Percentiles rank a stretch among this genome's conserved stretches.
phyloP scores from a whole-genome alignment of 2,888 invertebrate genomes.

The Nephrocerus scutellatus region DNA sequence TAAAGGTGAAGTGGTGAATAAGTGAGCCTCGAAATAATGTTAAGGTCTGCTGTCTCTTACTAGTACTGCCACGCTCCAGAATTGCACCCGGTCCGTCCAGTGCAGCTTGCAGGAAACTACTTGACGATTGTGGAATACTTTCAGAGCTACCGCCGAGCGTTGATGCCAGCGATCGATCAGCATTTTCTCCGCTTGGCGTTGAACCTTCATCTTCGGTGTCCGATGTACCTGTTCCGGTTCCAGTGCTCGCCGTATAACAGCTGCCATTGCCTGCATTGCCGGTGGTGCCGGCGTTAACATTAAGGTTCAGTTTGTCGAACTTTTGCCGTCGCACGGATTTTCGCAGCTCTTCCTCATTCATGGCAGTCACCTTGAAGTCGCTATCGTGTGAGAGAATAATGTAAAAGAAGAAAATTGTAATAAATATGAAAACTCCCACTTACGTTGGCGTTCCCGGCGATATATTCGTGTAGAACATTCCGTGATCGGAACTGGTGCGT shows the following conservation, averaged over 20 bases:
- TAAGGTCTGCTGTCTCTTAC: conserved; percentile 28
- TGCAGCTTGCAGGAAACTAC: conserved; percentile 45
- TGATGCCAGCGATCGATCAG: conserved; percentile 60
- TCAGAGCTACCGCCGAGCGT: conserved; percentile 70
- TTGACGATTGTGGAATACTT: conserved; percentile 43
- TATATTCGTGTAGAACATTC: conserved; percentile 63
- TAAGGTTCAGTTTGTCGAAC: conserved; percentile 52
- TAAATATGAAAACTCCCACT: conserved; percentile 25
- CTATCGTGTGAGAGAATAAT: conserved; percentile 45
- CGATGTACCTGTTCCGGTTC: conserved; percentile 59
- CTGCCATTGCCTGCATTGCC: conserved; percentile 42
- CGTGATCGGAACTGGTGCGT: conserved; percentile 66
- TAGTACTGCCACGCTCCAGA: conserved; percentile 42
- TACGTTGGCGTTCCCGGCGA: conserved; percentile 48
- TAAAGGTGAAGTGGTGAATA: conserved; percentile 14
- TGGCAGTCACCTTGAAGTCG: conserved; percentile 80
- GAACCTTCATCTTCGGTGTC: conserved; percentile 70
- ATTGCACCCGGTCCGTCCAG: conserved; percentile 44
- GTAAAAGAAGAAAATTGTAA: no score
- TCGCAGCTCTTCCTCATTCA: conserved; percentile 76
- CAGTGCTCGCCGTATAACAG: conserved; percentile 50
- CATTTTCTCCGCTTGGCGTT: conserved; percentile 75
- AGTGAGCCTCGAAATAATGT: not conserved
- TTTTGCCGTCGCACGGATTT: conserved; percentile 66
- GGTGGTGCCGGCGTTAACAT: conserved; percentile 46